These are phyloP conservation scores for Stomatorhinus walkeri DNA, from an alignment of 2,797 vertebrate species.

Conservation along the genomic window DNA sequence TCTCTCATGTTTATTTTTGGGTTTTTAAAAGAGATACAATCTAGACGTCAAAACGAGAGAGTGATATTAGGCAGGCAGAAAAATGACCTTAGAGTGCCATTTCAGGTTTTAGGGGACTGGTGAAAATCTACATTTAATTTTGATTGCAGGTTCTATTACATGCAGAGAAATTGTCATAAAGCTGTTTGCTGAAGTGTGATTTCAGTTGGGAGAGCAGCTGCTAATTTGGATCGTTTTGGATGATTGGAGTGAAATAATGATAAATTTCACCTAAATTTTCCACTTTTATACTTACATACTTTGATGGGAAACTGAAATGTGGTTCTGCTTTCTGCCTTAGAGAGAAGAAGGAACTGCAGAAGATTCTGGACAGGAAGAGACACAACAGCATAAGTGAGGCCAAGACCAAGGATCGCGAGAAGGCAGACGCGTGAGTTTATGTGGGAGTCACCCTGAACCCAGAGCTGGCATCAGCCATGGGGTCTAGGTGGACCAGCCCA, in stretches of 20 bases:
- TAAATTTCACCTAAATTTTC: neutral
- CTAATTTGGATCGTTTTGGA: neutral
- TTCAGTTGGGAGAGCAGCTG: neutral
- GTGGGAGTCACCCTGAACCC: neutral
- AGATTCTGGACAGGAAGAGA: slow-evolving; percentile 75
- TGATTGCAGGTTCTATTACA: neutral
- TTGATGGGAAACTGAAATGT: neutral
- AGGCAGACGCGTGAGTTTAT: slow-evolving; percentile 64
- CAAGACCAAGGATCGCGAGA: slow-evolving; percentile 68
- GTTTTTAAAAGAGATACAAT: neutral
- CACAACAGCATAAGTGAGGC: slow-evolving; percentile 77
- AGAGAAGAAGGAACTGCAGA: slow-evolving; percentile 83
- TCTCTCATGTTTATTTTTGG: neutral
- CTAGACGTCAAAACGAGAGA: neutral
- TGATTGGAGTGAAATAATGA: neutral
- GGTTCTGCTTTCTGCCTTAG: neutral
- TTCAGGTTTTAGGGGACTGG: neutral
- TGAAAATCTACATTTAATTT: neutral
- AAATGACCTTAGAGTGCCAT: neutral
- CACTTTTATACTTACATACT: neutral
- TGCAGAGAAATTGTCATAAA: neutral
- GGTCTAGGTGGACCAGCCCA: neutral
- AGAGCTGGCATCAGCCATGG: neutral
- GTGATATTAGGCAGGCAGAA: neutral
- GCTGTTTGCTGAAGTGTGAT: neutral